These are phyloP conservation scores for Hydroisotoma schaefferi DNA, from an alignment of 2,888 invertebrate genomes.

Conservation along the genomic window DNA sequence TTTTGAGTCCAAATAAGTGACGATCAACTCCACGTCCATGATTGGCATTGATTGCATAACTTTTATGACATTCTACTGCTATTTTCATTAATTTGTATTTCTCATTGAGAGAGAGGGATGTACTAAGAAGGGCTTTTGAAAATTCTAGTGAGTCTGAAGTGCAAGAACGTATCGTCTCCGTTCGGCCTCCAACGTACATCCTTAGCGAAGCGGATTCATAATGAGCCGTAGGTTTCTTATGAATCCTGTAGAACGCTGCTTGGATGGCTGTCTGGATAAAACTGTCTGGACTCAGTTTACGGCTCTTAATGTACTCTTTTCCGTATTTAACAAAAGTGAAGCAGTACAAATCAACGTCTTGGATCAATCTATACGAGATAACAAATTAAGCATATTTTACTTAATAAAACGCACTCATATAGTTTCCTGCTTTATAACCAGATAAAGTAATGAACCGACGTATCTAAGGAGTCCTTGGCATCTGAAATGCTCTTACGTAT, in stretches of 20 bases:
- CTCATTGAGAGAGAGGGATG: constrained; percentile 54
- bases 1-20: constrained; percentile 69
- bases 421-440: not conserved
- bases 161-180: constrained; percentile 92
- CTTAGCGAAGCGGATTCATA: constrained; percentile 90
- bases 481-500: constrained; percentile 60
- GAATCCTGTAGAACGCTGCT: constrained; percentile 57
- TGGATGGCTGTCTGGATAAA: constrained; percentile 81
- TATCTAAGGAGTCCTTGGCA: constrained; percentile 64
- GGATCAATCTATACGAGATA: constrained; percentile 64
- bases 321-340: constrained; percentile 78
- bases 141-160: constrained; percentile 76
- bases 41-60: constrained; percentile 73
- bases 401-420: no score
- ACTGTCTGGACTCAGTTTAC: constrained; percentile 89
- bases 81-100: constrained; percentile 65
- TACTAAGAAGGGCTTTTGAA: constrained; percentile 66
- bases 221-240: constrained; percentile 72
- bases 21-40: constrained; percentile 86
- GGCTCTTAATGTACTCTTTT: constrained; percentile 78
- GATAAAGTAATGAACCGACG: constrained; percentile 53
- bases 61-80: constrained; percentile 78
- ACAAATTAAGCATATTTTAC: constrained; percentile 5
- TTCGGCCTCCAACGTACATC: constrained; percentile 79
- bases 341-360: constrained; percentile 73